Base-by-base conservation (phyloP, 2,888 invertebrate species). In the Augochlorella aurata region DNA sequence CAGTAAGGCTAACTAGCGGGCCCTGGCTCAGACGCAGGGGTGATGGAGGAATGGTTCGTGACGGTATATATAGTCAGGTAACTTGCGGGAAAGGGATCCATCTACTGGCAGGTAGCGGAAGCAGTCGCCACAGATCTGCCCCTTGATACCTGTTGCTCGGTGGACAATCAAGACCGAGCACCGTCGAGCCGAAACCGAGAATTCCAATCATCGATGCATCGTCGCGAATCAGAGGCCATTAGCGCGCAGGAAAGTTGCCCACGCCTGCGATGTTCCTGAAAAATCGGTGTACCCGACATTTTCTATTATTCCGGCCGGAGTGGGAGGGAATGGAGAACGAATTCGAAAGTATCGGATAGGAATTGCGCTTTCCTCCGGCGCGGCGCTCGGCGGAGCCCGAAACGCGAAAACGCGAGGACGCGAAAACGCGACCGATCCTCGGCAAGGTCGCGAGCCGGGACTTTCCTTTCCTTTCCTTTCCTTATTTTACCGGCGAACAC, bases 391-490 rank as follows among this genome's bases (percentile, higher is more conserved):
- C 49, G 58, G 71, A 44, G 47, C 38, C 14, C 50, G 21, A 38
- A 38, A 38, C 38, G 38, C 38, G 38, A 5, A 7, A 38, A 38
- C 38, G 5, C 38, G 38, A 38, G 5, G 3, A 38, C 38, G 38
- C 72, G 75, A 74, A 80, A 77, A 79, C 74, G 63, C 77, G 68
- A 66, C 38, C 74, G 77, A 61, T 63, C 63, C 74, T 1, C 24
- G 7, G 66, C 84, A 84, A 85, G 85, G 84, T 83, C 85, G 83
- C 78, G 16, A 63, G 54, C 50, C 80, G 74, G 80, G 5, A 38
- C 38, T 38, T 38, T 38, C 38, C 38, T 38, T 38, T 38, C 38
- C 38, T 38, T 38, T 38, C 38, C 82, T 85, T 85, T 85, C 84
- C 78, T 82, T 61, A 54, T 70, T 65, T 70, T 29, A 18, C 29